A percentile compares a stretch with the other conserved stretches of the same genome.
Evolutionary conservation across 2,113 vertebrate species (phyloP).

Genomic region (Sapajus apella): DNA sequence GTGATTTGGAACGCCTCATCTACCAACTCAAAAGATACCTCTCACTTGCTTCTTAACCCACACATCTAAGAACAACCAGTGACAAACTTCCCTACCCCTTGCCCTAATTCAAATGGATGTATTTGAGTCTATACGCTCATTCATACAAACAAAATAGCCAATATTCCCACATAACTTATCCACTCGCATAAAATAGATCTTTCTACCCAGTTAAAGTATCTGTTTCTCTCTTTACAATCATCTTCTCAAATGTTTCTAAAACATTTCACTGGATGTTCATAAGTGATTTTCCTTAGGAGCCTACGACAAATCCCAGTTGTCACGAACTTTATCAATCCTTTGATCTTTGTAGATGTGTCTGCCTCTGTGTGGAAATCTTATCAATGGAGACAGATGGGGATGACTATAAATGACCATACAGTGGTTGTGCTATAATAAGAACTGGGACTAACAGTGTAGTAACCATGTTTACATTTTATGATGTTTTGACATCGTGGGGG

Average conservation of each 20-base stretch:
- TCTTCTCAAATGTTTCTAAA: background rate
- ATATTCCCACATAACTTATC: background rate
- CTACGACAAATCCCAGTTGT: background rate
- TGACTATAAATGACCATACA: background rate
- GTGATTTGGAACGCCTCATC: background rate
- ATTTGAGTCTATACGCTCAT: background rate
- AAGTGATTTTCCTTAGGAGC: background rate
- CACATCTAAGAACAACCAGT: background rate
- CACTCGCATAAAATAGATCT: background rate
- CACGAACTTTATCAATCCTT: background rate
- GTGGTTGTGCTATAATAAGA: background rate
- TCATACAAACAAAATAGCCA: background rate
- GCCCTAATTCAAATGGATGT: background rate
- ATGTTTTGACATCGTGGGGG: background rate
- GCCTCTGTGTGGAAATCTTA: background rate
- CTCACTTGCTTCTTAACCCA: background rate
- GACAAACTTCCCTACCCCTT: background rate
- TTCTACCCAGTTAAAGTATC: background rate
- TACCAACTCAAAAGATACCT: constrained; percentile 1
- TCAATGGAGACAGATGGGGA: background rate
- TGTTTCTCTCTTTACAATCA: background rate
- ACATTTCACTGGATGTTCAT: background rate
- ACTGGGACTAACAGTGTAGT: background rate
- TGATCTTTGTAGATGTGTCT: background rate
- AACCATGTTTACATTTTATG: background rate